A percentile compares a stretch with the other conserved stretches of the same genome.
phyloP scores from a whole-genome alignment of 53 echinoderm and acorn worm genomes.

The Echinometra lucunter region DNA sequence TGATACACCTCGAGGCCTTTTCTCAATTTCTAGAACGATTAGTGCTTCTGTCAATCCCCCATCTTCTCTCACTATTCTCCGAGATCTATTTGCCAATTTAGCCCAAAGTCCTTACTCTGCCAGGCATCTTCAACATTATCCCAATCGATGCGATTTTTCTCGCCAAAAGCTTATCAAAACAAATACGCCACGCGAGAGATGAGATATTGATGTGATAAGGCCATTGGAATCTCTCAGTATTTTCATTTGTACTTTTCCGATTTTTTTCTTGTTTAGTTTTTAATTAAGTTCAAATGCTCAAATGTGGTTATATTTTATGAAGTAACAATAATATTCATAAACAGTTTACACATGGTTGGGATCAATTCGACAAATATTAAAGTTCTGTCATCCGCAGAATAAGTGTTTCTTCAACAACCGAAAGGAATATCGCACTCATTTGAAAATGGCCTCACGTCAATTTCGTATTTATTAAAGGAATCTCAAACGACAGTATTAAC shows the following conservation, averaged over 20 bases:
- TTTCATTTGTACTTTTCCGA: neutral
- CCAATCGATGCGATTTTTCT: constrained; percentile 36
- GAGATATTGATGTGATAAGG: neutral
- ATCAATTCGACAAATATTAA: too few relatives aligned
- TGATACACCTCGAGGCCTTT: constrained; percentile 39
- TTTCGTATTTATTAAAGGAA: neutral
- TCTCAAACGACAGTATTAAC: neutral
- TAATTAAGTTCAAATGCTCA: neutral
- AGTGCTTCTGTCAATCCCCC: constrained; percentile 10
- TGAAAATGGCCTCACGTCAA: neutral
- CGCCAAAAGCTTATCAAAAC: constrained; percentile 35
- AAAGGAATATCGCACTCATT: neutral
- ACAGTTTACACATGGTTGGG: too few relatives aligned
- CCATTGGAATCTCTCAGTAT: neutral
- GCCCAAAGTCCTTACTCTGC: neutral
- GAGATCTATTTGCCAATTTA: constrained; percentile 35
- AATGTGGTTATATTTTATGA: neutral
- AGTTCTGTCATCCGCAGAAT: too few relatives aligned
- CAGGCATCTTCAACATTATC: constrained; percentile 1
- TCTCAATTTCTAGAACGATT: constrained; percentile 52
- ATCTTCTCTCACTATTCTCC: neutral
- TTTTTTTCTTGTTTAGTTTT: neutral
- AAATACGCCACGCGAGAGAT: neutral
- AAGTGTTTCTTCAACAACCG: too few relatives aligned
- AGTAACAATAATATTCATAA: too few relatives aligned